These are phyloP conservation scores for Poecilia picta DNA, from an alignment of 2,797 vertebrate genomes.

Conservation along the genomic window DNA sequence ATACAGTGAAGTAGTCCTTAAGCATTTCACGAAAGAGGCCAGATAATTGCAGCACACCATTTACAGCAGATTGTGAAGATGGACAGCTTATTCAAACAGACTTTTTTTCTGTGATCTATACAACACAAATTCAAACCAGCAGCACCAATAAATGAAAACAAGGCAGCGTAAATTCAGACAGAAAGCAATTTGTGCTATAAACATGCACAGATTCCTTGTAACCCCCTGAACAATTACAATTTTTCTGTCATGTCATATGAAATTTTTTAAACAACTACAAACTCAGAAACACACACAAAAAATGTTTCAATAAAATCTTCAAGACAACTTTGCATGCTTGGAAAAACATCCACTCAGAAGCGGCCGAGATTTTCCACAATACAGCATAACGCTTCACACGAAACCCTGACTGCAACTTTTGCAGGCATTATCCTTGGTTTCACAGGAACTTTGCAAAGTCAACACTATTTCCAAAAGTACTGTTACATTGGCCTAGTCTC, in stretches of 20 bases:
- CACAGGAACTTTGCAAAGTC: constrained; percentile 46
- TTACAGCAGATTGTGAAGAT: background rate
- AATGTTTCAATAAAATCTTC: background rate
- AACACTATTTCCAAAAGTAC: constrained; percentile 62
- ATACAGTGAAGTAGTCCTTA: background rate
- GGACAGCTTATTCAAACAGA: too few species aligned
- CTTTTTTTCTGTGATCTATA: too few species aligned
- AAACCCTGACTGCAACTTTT: constrained; percentile 25
- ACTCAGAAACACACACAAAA: background rate
- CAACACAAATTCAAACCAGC: background rate
- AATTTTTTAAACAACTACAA: background rate
- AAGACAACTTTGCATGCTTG: background rate
- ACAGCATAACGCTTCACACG: constrained; percentile 24
- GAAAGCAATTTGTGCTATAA: background rate
- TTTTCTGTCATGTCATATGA: background rate
- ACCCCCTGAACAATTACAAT: background rate
- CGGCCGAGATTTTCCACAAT: constrained; percentile 19
- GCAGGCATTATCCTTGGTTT: constrained; percentile 29
- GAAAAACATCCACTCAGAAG: constrained; percentile 20
- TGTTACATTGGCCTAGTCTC: constrained; percentile 3
- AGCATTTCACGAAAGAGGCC: background rate
- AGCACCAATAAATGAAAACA: background rate
- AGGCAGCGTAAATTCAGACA: background rate
- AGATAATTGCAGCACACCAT: background rate
- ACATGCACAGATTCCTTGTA: background rate